Evolutionary conservation across 2,797 vertebrate genomes (phyloP).

Genomic region (Phrynocephalus vlangalii): DNA sequence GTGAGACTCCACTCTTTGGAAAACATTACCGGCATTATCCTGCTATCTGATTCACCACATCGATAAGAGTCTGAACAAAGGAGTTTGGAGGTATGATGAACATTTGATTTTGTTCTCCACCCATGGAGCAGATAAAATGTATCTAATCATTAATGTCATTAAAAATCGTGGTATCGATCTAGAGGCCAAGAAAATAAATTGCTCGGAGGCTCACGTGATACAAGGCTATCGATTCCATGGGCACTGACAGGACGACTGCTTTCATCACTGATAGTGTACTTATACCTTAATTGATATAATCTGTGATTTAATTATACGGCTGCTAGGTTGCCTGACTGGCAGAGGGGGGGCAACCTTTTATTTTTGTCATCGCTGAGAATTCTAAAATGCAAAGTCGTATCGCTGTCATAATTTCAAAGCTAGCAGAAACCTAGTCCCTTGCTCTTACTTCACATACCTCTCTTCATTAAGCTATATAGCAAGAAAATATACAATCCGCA

Average conservation of each 20-base stretch:
- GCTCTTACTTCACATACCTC: conserved; percentile 36
- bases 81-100: conserved; percentile 49
- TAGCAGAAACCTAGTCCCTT: conserved; percentile 36
- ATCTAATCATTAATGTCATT: conserved; percentile 55
- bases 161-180: conserved; percentile 62
- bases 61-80: conserved; percentile 26
- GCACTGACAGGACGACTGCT: conserved; percentile 31
- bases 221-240: conserved; percentile 52
- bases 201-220: conserved; percentile 41
- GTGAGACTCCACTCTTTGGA: not conserved
- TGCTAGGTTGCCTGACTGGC: conserved; percentile 38
- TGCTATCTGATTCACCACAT: conserved; percentile 23
- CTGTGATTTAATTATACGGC: conserved; percentile 64
- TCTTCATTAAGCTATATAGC: conserved; percentile 12
- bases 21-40: not conserved
- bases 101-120: conserved; percentile 29
- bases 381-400: conserved; percentile 52
- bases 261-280: conserved; percentile 54
- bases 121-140: conserved; percentile 53
- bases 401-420: conserved; percentile 62
- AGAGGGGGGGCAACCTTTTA: conserved; percentile 49
- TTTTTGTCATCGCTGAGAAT: conserved; percentile 59
- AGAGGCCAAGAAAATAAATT: conserved; percentile 68
- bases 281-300: conserved; percentile 66
- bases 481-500: not conserved